Evolutionary conservation across 2,113 vertebrate genomes (phyloP).

Genomic region (Trochalopteron elliotii): DNA sequence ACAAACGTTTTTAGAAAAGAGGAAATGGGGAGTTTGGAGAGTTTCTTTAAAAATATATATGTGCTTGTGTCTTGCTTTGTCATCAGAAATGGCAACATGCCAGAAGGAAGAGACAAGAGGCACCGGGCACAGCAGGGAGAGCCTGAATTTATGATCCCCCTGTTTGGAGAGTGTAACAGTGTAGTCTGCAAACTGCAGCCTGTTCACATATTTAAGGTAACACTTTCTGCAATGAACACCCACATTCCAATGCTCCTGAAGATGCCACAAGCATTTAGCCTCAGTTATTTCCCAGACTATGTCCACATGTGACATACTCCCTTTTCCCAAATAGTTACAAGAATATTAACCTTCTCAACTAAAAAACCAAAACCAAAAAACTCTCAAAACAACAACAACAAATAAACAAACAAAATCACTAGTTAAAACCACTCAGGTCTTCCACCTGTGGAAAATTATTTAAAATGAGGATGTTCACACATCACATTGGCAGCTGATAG

Average conservation of each 20-base stretch:
- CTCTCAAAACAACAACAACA: too few relatives aligned
- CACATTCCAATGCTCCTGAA: neutral
- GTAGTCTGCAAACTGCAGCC: neutral
- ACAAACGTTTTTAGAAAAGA: neutral
- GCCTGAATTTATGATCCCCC: neutral
- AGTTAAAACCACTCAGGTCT: neutral
- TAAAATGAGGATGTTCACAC: neutral
- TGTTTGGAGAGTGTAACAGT: neutral
- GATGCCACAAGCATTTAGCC: neutral
- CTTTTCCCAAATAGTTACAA: neutral
- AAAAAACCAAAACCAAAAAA: neutral
- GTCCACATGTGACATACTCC: too few relatives aligned
- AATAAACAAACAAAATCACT: too few relatives aligned
- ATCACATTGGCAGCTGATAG: neutral
- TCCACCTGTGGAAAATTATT: neutral
- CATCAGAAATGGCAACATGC: neutral
- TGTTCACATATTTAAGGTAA: neutral
- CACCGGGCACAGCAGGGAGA: neutral
- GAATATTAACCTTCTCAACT: neutral
- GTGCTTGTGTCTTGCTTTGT: neutral
- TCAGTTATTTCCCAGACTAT: neutral
- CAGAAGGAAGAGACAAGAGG: neutral
- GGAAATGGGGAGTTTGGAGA: accelerated
- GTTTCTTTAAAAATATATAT: neutral
- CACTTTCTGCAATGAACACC: neutral